Base-by-base conservation (phyloP, 2,888 invertebrate genomes). In the Nephrocerus scutellatus region DNA sequence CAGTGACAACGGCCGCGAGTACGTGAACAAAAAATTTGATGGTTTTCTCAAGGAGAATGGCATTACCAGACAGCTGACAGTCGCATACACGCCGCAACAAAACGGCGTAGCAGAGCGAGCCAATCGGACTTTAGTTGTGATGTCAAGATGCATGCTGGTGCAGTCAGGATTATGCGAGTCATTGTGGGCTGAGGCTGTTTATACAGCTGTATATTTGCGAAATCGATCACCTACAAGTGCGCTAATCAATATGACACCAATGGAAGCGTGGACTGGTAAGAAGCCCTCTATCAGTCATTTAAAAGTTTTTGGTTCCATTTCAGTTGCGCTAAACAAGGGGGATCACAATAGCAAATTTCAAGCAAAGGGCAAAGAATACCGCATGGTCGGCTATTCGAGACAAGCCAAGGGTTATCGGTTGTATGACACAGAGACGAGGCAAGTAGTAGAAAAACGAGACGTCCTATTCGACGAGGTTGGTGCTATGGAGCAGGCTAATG, bases 91-190 rank as follows among this genome's bases (percentile, higher is more conserved):
- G 28, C 47, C 48, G 2, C 47, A 48, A 15, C 48, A 47, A 21
- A 50, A 48, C 14, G 44, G 50, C 2, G 39, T 48, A 9, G 47
- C 49, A 2, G 46, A 50, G 30, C 29, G 41, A 22, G 33, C 36
- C 24, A 49, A 43, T 25, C 29, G 24, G 12, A 43, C 25, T 13
- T n/a, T 43, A 10, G 28, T 56, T 10, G 54, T 57, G 31, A 47
- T 49, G 39, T 55, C 57, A 3, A 46, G 57, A 15, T 41, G 50
- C 9, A 52, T 62, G 49, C 26, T 63, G 9, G 23, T 47, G 2
- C 36, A 51, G 16, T 29, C 50, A 16, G 43, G 38, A 5, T 18
- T 57, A 10, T 51, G 20, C 51, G 57, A 45, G 25, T 30, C 38
- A 18, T 39, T 46, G 6, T 44, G 43, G 44, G 43, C 39, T 22